These are phyloP conservation scores for Pycnonotus jocosus DNA, from an alignment of 2,113 vertebrate species.

Conservation along the genomic window DNA sequence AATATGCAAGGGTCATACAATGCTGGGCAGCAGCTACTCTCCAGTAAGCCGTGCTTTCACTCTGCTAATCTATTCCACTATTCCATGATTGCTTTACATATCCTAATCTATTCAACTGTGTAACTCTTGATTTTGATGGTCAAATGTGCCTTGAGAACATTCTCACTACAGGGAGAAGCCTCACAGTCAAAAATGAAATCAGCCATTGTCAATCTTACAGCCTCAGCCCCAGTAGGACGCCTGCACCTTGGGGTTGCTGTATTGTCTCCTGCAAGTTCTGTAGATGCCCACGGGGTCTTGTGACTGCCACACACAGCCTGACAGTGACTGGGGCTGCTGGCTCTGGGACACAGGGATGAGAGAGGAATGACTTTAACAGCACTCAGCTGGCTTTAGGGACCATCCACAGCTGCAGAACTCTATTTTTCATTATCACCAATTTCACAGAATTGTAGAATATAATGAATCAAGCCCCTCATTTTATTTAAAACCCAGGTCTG, in stretches of 20 bases:
- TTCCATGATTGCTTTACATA: not conserved
- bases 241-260: not conserved
- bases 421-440: rapidly evolving
- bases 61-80: not conserved
- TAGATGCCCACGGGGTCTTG: rapidly evolving
- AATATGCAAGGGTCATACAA: rapidly evolving
- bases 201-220: not conserved
- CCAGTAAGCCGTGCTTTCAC: not conserved
- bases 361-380: not conserved
- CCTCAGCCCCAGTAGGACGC: too few species aligned
- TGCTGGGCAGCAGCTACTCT: not conserved
- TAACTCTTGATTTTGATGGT: not conserved
- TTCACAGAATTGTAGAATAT: not conserved
- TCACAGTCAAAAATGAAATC: not conserved
- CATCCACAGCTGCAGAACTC: not conserved
- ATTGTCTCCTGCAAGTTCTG: not conserved
- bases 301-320: not conserved
- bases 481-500: not conserved
- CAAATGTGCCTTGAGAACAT: not conserved
- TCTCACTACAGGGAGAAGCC: not conserved
- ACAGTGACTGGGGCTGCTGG: rapidly evolving
- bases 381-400: not conserved
- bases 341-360: not conserved
- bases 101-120: not conserved
- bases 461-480: rapidly evolving